Conservation (phyloP, 2,113 vertebrate species). For the Gymnocephalus cernua region DNA sequence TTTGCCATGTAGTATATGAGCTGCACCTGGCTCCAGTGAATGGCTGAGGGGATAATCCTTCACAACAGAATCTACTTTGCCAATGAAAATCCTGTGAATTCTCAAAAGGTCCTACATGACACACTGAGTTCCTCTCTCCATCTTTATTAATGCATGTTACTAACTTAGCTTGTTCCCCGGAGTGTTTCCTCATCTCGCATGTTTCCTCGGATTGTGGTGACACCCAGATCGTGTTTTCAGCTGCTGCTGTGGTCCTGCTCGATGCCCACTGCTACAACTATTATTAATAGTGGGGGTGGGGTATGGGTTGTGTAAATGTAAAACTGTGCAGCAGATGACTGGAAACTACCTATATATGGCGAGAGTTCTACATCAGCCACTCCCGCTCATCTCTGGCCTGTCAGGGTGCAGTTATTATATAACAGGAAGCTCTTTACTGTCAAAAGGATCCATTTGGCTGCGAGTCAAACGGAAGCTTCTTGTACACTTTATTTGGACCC, state of each 20-base stretch:
- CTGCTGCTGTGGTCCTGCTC: too few relatives aligned
- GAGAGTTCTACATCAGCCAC: conserved; percentile 27
- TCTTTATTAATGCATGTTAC: too few relatives aligned
- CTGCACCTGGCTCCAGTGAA: conserved; percentile 42
- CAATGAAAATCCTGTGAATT: conserved; percentile 1
- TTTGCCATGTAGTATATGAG: conserved; percentile 34
- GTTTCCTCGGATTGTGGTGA: too few relatives aligned
- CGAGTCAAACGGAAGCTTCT: conserved; percentile 23
- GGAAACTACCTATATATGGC: conserved; percentile 1
- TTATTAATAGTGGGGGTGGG: too few relatives aligned
- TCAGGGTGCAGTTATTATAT: neutral
- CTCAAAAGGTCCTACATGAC: neutral
- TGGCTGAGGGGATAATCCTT: conserved; percentile 2
- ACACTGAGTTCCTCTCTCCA: too few relatives aligned
- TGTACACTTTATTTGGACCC: neutral
- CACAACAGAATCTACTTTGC: conserved; percentile 4
- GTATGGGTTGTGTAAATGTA: neutral
- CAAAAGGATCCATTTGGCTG: conserved; percentile 15
- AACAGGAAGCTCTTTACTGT: conserved; percentile 27
- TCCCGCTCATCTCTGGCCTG: neutral
- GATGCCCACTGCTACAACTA: too few relatives aligned
- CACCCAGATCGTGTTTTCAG: too few relatives aligned
- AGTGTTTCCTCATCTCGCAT: too few relatives aligned
- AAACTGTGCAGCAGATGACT: neutral
- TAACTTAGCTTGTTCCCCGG: too few relatives aligned